Percentiles rank a stretch among this genome's conserved stretches.
Conservation (phyloP, 2,797 vertebrate species). For the Percopsis omiscomaycus region DNA sequence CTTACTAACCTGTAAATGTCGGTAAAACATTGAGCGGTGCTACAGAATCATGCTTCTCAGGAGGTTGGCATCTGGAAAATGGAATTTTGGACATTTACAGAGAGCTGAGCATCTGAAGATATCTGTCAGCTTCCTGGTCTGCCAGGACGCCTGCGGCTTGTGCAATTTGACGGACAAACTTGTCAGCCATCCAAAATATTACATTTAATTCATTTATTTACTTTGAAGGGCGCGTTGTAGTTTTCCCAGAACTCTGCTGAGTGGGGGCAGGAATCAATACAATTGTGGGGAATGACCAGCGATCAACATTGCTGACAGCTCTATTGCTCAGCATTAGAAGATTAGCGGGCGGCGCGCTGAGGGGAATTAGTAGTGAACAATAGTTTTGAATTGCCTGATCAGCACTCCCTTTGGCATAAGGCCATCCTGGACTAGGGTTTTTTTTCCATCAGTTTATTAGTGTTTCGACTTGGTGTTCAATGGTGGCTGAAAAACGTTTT, state of each 20-base stretch:
- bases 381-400: slow-evolving; percentile 51
- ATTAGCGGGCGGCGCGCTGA: slow-evolving; percentile 38
- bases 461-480: neutral
- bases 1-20: neutral
- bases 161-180: neutral
- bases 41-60: too few species aligned
- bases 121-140: too few species aligned
- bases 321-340: slow-evolving; percentile 57
- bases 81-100: slow-evolving; percentile 10
- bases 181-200: neutral
- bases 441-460: slow-evolving; percentile 31
- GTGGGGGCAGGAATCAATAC: neutral
- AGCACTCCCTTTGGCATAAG: slow-evolving; percentile 61
- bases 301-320: slow-evolving; percentile 65
- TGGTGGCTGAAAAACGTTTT: too few species aligned
- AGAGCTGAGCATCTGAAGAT: too few species aligned
- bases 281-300: slow-evolving; percentile 8
- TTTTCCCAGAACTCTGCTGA: neutral
- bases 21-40: too few species aligned
- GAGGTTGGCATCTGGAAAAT: neutral
- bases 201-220: neutral
- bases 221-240: neutral
- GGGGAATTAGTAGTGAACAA: slow-evolving; percentile 70
- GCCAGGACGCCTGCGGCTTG: neutral
- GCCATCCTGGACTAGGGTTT: slow-evolving; percentile 40